Conservation (phyloP, 2,113 vertebrate genomes). For the Nestor notabilis region DNA sequence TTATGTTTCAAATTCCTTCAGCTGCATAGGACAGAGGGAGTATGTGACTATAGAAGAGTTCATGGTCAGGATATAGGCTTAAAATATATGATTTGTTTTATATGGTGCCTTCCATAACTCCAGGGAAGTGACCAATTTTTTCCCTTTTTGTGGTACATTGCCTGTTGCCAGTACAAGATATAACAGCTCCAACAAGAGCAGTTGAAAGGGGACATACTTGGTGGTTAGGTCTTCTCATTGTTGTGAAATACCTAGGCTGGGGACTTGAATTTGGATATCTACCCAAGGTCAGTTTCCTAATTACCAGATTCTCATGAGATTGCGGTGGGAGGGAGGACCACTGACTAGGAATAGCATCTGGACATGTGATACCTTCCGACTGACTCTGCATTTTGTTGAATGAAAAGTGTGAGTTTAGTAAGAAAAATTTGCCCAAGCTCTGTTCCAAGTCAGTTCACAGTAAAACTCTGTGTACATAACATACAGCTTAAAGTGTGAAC, state of each 20-base stretch:
- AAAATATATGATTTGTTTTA: accelerated
- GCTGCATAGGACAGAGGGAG: not conserved
- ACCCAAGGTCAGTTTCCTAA: not conserved
- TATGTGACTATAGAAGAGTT: not conserved
- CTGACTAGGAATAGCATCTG: not conserved
- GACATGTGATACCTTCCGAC: not conserved
- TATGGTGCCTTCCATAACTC: not conserved
- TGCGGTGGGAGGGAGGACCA: not conserved
- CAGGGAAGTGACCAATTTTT: not conserved
- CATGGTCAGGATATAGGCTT: not conserved
- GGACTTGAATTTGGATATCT: not conserved
- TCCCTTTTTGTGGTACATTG: not conserved
- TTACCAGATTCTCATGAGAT: not conserved
- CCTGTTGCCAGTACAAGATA: not conserved
- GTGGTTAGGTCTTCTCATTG: not conserved
- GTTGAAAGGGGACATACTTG: not conserved
- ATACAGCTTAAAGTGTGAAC: not conserved
- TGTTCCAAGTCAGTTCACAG: not conserved
- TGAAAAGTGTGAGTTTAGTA: not conserved
- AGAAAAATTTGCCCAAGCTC: not conserved
- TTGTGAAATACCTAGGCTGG: not conserved
- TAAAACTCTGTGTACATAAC: not conserved
- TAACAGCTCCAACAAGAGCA: not conserved
- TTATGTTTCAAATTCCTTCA: not conserved
- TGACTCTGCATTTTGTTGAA: not conserved